These are phyloP conservation scores for Lasioglossum malachurum DNA, from an alignment of 2,888 invertebrate genomes.

Conservation along the genomic window DNA sequence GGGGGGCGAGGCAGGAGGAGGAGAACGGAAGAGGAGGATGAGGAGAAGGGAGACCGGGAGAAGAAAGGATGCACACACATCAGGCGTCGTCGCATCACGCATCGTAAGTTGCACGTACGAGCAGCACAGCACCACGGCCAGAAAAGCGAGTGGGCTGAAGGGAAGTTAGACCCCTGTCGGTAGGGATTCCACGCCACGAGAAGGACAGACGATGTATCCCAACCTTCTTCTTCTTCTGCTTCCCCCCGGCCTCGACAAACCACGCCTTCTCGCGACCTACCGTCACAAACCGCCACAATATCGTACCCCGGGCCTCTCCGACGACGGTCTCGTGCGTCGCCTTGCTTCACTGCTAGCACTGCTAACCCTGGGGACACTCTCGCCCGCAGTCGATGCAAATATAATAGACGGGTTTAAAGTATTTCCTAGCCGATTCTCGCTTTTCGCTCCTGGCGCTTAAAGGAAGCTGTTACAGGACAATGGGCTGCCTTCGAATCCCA, in stretches of 20 bases:
- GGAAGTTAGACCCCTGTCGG: conserved; percentile 59
- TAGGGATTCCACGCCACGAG: conserved; percentile 64
- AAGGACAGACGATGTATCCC: conserved; percentile 43
- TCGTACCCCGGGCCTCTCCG: conserved; percentile 38
- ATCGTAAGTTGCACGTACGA: conserved; percentile 77
- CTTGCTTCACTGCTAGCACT: conserved; percentile 36
- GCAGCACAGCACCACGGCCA: conserved; percentile 26
- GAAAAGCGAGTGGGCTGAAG: conserved; percentile 62
- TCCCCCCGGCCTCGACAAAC: conserved; percentile 60
- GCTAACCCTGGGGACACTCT: conserved; percentile 55
- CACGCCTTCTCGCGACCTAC: conserved; percentile 76
- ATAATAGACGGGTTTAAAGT: conserved; percentile 61
- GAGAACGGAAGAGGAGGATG: not conserved
- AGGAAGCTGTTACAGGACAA: not conserved
- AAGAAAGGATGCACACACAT: conserved; percentile 70
- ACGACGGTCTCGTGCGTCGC: not conserved
- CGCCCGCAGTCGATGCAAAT: conserved; percentile 70
- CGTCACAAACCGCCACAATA: conserved; percentile 61
- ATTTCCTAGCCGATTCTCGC: conserved; percentile 11
- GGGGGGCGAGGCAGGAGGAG: not conserved
- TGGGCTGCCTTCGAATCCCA: not conserved
- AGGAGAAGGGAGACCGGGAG: conserved; percentile 33
- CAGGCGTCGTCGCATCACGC: conserved; percentile 74
- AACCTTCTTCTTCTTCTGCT: conserved; percentile 59
- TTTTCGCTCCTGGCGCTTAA: not conserved